Conservation (phyloP, 2,113 vertebrate genomes). For the Urocynchramus pylzowi region DNA sequence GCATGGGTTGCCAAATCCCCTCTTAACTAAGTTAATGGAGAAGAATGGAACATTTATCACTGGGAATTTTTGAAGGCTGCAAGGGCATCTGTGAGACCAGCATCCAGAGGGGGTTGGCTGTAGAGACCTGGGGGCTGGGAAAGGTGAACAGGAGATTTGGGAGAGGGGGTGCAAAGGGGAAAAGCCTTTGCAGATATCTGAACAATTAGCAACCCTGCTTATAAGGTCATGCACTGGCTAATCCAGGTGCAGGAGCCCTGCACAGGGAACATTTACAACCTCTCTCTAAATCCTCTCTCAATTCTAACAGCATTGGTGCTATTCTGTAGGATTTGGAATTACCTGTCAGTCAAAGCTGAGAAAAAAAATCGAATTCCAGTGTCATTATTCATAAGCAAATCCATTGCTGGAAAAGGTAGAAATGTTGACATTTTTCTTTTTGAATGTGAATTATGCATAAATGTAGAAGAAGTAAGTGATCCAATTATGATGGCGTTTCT, state of each 20-base stretch:
- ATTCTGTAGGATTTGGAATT: slow-evolving; percentile 63
- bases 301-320: slow-evolving; percentile 7
- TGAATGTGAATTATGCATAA: slow-evolving; percentile 59
- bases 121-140: background rate
- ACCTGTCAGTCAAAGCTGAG: slow-evolving; percentile 39
- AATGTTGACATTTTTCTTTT: slow-evolving; percentile 42
- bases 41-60: background rate
- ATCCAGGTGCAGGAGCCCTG: slow-evolving; percentile 33
- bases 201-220: slow-evolving; percentile 51
- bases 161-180: background rate
- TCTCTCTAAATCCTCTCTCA: slow-evolving; percentile 50
- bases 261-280: slow-evolving; percentile 9
- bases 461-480: slow-evolving; percentile 52
- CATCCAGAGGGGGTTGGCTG: background rate
- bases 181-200: background rate
- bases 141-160: background rate
- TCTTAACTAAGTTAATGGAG: background rate
- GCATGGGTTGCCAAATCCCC: background rate
- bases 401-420: slow-evolving; percentile 40
- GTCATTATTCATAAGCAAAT: slow-evolving; percentile 67
- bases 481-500: slow-evolving; percentile 47
- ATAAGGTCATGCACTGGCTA: slow-evolving; percentile 14
- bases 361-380: slow-evolving; percentile 35
- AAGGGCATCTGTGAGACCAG: background rate
- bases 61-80: background rate